Evolutionary conservation across 2,113 vertebrate species (phyloP), one percentile per base, ranked within the genome.

Genomic region (Dinomys branickii): DNA sequence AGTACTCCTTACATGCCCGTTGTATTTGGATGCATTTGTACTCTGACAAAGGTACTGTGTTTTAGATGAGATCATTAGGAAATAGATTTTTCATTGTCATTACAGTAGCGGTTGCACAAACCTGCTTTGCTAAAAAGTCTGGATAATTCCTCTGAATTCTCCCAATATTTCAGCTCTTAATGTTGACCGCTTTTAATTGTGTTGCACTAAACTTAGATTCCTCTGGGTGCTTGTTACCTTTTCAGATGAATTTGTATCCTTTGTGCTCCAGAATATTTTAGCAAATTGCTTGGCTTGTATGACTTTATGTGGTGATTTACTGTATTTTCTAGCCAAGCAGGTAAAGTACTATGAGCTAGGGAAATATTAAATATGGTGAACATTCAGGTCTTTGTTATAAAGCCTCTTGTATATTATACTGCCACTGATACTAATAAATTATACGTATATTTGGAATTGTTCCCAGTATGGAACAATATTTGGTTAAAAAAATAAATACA

Each of bases 41-140:
- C 96, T 98, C 89, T 52, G 11, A 96, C 73, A 96, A 94, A 95
- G 96, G 63, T 67, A 97, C 71, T 94, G 44, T 3, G 3, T 88
- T 89, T 67, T 93, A 96, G 65, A 77, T 98, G 77, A 97, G 71
- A 94, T 96, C 93, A 96, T 97, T 94, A 97, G 95, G 59, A 33
- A 95, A 91, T 95, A 95, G 88, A 83, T 20, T 78, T 67, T 67
- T 97, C 13, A 54, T 35, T 97, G 90, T 94, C 47, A 93, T 95
- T 96, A 85, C 50, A 78, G 1, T 7, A 17, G 11, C 63, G 22
- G 35, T 41, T 83, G 50, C 81, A 24, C 95, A 97, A 75, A 54
- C 77, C 4, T 38, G 28, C 77, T 30, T 65, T 96, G 58, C 95
- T 94, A 90, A 92, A 38, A 61, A 44, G 85, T 97, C 7, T 93